A percentile compares a stretch with the other conserved stretches of the same genome.
Evolutionary conservation across 2,113 vertebrate genomes (phyloP).

Genomic region (Alouatta palliata): DNA sequence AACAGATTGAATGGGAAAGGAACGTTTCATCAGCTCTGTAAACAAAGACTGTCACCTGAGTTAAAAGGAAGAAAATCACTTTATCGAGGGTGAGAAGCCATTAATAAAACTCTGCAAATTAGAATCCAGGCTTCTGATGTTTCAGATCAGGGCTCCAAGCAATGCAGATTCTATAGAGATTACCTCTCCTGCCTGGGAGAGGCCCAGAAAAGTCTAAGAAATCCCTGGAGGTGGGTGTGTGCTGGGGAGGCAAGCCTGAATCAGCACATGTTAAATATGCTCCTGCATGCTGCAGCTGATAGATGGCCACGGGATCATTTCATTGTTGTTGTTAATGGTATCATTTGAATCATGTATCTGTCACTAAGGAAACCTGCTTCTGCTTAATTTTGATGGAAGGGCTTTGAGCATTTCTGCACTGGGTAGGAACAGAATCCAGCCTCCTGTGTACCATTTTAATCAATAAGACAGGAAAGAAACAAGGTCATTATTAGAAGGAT

Average conservation of each 20-base stretch:
- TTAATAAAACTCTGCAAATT: slow-evolving; percentile 58
- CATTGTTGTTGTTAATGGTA: neutral
- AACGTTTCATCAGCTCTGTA: neutral
- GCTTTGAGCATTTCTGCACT: fast-evolving
- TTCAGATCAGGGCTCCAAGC: neutral
- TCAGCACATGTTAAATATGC: fast-evolving
- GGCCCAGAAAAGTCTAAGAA: neutral
- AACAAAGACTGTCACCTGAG: neutral
- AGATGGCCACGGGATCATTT: fast-evolving
- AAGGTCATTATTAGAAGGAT: neutral
- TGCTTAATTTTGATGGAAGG: neutral
- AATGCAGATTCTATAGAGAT: fast-evolving
- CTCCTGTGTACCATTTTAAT: neutral
- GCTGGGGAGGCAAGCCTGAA: fast-evolving
- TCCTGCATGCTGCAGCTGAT: neutral
- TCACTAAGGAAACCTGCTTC: neutral
- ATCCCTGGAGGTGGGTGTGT: neutral
- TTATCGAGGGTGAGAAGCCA: slow-evolving; percentile 57
- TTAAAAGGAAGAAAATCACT: neutral
- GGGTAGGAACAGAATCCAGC: fast-evolving
- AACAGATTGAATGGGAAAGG: slow-evolving; percentile 22
- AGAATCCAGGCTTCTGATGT: neutral
- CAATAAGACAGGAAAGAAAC: neutral
- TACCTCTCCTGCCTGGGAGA: fast-evolving
- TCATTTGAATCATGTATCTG: neutral